Evolutionary conservation across 2,113 vertebrate genomes (phyloP).

Genomic region (Empidonax traillii): DNA sequence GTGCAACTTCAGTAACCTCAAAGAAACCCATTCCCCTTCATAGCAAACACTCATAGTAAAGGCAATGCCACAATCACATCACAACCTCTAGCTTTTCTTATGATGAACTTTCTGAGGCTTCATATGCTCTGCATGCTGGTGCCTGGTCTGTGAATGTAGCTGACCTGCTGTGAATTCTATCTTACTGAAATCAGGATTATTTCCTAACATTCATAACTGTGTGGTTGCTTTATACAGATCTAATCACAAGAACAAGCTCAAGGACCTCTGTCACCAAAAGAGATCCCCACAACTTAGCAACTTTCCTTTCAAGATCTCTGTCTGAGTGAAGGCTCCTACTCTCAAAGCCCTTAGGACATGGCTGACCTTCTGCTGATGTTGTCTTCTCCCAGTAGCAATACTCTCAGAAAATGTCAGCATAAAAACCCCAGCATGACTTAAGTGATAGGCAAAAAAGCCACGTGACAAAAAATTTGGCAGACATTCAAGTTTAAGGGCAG

Average conservation of each 20-base stretch:
- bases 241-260: neutral
- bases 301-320: neutral
- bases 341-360: neutral
- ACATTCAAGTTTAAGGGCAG: neutral
- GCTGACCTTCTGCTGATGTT: neutral
- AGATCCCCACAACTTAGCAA: neutral
- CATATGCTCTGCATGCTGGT: neutral
- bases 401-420: neutral
- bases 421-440: neutral
- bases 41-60: neutral
- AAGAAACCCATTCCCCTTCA: rapidly evolving
- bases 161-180: neutral
- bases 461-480: neutral
- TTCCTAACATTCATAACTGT: neutral
- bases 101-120: neutral
- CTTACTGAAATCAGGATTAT: neutral
- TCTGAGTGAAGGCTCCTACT: neutral
- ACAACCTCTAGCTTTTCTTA: neutral
- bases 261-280: neutral
- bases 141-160: neutral
- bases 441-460: neutral
- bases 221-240: neutral
- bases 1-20: neutral
- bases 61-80: neutral
- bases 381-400: neutral